These are phyloP conservation scores for Corythoichthys haematopterus DNA, from an alignment of 2,113 vertebrate species.

Conservation along the genomic window DNA sequence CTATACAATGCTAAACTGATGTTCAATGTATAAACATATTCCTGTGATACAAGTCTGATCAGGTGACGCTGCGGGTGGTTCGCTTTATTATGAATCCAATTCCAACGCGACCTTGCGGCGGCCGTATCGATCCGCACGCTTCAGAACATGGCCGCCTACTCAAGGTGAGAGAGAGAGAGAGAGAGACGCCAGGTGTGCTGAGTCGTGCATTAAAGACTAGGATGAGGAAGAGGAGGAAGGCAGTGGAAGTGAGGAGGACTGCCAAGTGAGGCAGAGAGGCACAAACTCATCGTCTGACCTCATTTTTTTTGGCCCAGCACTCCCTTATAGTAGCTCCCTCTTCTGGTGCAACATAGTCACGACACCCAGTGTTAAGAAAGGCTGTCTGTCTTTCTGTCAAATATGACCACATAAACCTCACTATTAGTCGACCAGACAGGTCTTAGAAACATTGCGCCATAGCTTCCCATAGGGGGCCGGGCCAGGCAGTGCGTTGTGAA, in stretches of 20 bases:
- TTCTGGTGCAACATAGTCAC: slow-evolving; percentile 34
- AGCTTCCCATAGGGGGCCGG: too few species aligned
- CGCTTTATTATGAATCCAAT: slow-evolving; percentile 58
- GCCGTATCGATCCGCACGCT: slow-evolving; percentile 69
- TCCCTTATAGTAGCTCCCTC: slow-evolving; percentile 56
- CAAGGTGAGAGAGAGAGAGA: slow-evolving; percentile 58
- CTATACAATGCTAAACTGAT: not conserved
- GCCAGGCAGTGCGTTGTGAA: too few species aligned
- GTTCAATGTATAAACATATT: not conserved
- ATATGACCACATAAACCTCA: too few species aligned
- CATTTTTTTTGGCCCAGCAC: slow-evolving; percentile 45
- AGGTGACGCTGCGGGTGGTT: not conserved
- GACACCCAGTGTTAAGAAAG: too few species aligned
- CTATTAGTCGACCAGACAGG: too few species aligned
- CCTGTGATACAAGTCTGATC: not conserved
- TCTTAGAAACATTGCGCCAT: too few species aligned
- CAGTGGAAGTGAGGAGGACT: not conserved
- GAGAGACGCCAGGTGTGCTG: slow-evolving; percentile 62
- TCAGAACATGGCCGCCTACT: slow-evolving; percentile 48
- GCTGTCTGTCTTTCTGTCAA: too few species aligned
- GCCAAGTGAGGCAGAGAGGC: slow-evolving; percentile 15
- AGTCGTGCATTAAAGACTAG: slow-evolving; percentile 50
- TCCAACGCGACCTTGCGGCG: slow-evolving; percentile 69
- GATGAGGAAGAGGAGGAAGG: slow-evolving; percentile 12
- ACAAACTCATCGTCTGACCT: slow-evolving; percentile 53